A percentile compares a stretch with the other conserved stretches of the same genome.
Evolutionary conservation across 1,140 invertebrate genomes (phyloP).

Genomic region (Macrobrachium nipponense): DNA sequence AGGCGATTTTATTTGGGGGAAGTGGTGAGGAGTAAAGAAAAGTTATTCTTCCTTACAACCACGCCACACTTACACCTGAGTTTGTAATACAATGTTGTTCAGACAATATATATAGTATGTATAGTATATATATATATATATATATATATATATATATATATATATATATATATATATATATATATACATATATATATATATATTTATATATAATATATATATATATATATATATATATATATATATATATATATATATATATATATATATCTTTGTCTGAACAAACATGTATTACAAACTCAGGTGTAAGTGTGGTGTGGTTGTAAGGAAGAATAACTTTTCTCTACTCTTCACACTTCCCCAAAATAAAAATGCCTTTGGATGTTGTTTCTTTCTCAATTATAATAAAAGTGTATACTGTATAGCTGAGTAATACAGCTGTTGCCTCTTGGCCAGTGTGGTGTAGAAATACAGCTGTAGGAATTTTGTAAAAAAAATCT

Average conservation of each 20-base stretch:
- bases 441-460: background rate
- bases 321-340: too few species aligned
- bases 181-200: conserved; percentile 6
- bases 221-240: conserved; percentile 22
- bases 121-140: conserved; percentile 6
- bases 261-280: background rate
- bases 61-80: too few species aligned
- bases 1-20: too few species aligned
- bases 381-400: background rate
- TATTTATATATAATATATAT: conserved; percentile 20
- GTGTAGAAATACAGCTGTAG: conserved; percentile 6
- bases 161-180: conserved; percentile 5
- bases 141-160: background rate
- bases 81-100: too few species aligned
- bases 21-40: too few species aligned
- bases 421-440: too few species aligned
- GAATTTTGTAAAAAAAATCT: background rate
- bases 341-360: too few species aligned
- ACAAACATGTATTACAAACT: too few species aligned
- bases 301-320: too few species aligned
- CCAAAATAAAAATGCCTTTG: too few species aligned
- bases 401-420: too few species aligned
- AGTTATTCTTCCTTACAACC: too few species aligned
- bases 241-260: conserved; percentile 17
- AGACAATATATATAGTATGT: background rate